phyloP scores from a whole-genome alignment of 2,797 vertebrate genomes.

The Setipinna tenuifilis region DNA sequence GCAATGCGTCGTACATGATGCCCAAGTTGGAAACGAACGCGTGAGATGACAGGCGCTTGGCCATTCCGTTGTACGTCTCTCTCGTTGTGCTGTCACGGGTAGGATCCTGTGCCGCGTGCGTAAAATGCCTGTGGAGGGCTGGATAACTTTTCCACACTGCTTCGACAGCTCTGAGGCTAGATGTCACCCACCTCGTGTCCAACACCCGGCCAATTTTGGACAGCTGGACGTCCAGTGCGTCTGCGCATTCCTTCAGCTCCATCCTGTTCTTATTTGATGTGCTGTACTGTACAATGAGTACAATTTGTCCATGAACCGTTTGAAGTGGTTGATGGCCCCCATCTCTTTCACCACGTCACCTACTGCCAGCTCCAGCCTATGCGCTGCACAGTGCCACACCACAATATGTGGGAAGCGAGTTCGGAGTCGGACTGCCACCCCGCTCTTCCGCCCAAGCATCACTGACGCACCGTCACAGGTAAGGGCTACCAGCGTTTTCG shows the following conservation, averaged over 20 bases:
- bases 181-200: too few relatives aligned
- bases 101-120: neutral
- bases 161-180: too few relatives aligned
- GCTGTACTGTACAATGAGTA: neutral
- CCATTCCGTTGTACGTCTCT: neutral
- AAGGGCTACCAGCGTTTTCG: neutral
- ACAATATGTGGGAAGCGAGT: conserved; percentile 12
- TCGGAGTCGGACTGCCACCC: neutral
- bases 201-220: too few relatives aligned
- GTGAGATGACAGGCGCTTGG: conserved; percentile 5
- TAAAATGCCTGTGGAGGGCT: neutral
- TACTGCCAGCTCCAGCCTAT: conserved; percentile 29
- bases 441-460: conserved; percentile 21
- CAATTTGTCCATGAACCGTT: too few relatives aligned
- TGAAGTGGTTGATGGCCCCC: conserved; percentile 16
- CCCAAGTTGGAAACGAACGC: neutral
- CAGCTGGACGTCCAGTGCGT: too few relatives aligned
- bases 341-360: conserved; percentile 28
- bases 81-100: neutral
- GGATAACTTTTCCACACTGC: too few relatives aligned
- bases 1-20: neutral
- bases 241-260: conserved; percentile 21
- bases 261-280: conserved; percentile 30
- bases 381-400: conserved; percentile 24
- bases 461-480: conserved; percentile 21